These are phyloP conservation scores for Dendrocincla tyrannina DNA, from an alignment of 2,797 vertebrate species.

Conservation along the genomic window DNA sequence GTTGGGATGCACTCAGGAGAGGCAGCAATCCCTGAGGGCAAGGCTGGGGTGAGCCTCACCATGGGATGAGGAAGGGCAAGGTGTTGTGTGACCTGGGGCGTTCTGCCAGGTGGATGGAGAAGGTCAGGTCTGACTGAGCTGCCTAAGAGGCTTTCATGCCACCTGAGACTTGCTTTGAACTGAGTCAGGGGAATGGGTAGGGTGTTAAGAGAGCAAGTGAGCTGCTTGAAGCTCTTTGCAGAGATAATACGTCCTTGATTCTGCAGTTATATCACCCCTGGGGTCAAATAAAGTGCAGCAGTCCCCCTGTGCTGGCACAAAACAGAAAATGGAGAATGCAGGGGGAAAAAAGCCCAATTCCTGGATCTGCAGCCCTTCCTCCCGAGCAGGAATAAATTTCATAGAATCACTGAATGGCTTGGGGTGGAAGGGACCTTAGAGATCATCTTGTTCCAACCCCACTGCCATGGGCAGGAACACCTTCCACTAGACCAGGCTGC, in stretches of 20 bases:
- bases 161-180: not conserved
- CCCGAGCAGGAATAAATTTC: not conserved
- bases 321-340: not conserved
- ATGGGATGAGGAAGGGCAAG: not conserved
- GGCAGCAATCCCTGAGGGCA: not conserved
- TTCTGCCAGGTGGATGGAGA: not conserved
- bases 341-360: not conserved
- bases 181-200: not conserved
- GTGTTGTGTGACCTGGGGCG: not conserved
- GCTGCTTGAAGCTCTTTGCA: not conserved
- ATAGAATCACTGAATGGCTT: not conserved
- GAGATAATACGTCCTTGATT: not conserved
- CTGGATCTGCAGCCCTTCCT: not conserved
- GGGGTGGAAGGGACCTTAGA: not conserved
- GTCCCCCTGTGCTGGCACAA: not conserved
- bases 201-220: not conserved
- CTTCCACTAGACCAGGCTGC: not conserved
- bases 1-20: not conserved
- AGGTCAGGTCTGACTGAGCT: not conserved
- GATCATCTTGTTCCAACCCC: not conserved
- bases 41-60: not conserved
- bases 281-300: not conserved
- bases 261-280: accelerated
- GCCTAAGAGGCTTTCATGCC: not conserved
- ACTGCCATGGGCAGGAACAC: not conserved